Evolutionary conservation across 2,113 vertebrate genomes (phyloP), one percentile per base, ranked within the genome.

Genomic region (Suncus etruscus): DNA sequence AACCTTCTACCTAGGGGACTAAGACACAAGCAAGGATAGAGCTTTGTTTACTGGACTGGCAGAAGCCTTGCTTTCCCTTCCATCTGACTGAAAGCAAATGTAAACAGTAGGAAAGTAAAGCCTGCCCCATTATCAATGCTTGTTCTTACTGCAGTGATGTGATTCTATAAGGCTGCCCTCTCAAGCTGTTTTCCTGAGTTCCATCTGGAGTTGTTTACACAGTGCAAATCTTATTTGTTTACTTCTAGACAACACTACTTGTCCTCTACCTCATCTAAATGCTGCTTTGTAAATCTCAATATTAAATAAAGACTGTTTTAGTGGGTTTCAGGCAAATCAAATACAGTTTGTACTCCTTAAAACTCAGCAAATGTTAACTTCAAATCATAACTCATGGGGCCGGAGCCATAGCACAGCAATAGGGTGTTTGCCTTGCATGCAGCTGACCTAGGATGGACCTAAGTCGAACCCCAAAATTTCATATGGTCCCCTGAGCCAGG

Each of bases 131-230:
- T 75, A 73, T 29, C 48, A 10, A 78, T 25, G 73, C 54, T 29
- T 61, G 27, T 50, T 83, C 79, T 77, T 75, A 61, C 47, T 8
- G 73, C 80, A 90, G 50, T 0, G 1, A 11, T 61, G 27, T 32
- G 68, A 70, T 70, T 68, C 86, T 70, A 1, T 54, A n/a, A 39
- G 63, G 72, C 73, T 94, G 88, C n/a, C 93, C 80, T 86, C 91
- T 86, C 92, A 92, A 89, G 92, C 90, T 94, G 83, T 72, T 91
- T 89, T 68, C 72, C 81, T 58, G 66, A 81, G 66, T 77, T 76
- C 90, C 88, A 89, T 94, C 94, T 94, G 92, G 87, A 83, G 81
- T 39, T 94, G 78, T 91, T 93, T 92, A 86, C 73, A 90, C 39
- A 74, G 69, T 76, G 15, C 65, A 87, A 81, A 83, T 75, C 90